Base-by-base conservation (phyloP, 2,797 vertebrate species). In the Lagocephalus sceleratus region DNA sequence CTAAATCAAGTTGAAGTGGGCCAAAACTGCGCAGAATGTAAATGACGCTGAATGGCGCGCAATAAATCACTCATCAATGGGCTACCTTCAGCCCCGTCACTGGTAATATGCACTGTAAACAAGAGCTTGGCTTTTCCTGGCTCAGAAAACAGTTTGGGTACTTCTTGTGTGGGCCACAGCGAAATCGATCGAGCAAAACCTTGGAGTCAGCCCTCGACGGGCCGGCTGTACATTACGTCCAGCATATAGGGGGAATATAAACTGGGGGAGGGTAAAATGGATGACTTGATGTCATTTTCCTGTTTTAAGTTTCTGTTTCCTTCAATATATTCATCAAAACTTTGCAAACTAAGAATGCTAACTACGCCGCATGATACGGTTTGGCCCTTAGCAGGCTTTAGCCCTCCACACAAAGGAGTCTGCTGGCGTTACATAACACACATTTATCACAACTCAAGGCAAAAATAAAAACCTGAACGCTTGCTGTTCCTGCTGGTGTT, bases 1-100 rank as follows among this genome's bases (percentile, higher is more conserved):
- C 73, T 54, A 58, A 63, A 80, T 85, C 76, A 75, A 22, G 0
- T 8, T 3, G 60, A 78, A 77, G 81, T 67, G 69, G 52, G 53
- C 45, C 47, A 68, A 71, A 77, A 71, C 50, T 14, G 48, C 12
- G 56, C 69, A 35, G 47, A 70, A 63, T 49, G 52, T 75, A 78
- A 75, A 79, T 76, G 53, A 73, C 67, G 63, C 61, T 66, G 74
- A 79, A 70, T 56, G 65, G 78, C 61, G 61, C 60, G 47, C 53
- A 75, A 74, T 67, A 50, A 79, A 79, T 82, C 59, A 66, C 39
- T 58, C 48, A 63, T 74, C 71, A 71, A 61, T 57, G 68, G 78
- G 76, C 70, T 68, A 68, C 75, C 73, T 80, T 67, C 48, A 79
- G 68, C 51, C 47, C 25, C 43, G 63, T 58, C 53, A 56, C 51